Percentiles rank a stretch among this genome's conserved stretches.
Evolutionary conservation across 2,888 invertebrate species (phyloP).

Genomic region (Caenorhabditis becei): DNA sequence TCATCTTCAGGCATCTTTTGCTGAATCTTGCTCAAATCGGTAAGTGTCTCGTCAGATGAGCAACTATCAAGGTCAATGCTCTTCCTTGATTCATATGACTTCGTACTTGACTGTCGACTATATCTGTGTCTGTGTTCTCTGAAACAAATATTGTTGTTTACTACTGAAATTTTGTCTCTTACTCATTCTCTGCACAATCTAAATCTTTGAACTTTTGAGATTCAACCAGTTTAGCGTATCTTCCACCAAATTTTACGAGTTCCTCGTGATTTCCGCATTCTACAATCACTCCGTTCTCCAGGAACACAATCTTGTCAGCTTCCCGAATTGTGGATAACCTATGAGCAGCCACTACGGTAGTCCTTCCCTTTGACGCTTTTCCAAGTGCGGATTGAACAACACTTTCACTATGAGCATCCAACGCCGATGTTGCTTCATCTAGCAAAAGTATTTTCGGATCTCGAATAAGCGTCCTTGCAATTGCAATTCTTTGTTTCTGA

Average conservation of each 20-base stretch:
- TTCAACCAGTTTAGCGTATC: constrained; percentile 66
- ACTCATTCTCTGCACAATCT: constrained; percentile 5
- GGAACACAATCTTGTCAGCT: constrained; percentile 50
- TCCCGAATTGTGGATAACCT: too few species aligned
- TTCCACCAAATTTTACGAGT: constrained; percentile 64
- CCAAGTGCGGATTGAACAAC: background rate
- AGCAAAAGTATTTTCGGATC: constrained; percentile 58
- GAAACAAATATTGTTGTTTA: too few species aligned
- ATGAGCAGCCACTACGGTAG: too few species aligned
- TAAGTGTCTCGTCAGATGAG: constrained; percentile 48
- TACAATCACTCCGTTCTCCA: constrained; percentile 69
- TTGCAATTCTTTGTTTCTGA: constrained; percentile 91
- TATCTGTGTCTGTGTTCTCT: too few species aligned
- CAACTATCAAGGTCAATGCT: constrained; percentile 31
- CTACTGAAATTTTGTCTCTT: constrained; percentile 23
- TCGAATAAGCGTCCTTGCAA: constrained; percentile 84
- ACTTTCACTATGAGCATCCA: constrained; percentile 68
- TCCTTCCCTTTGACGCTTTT: too few species aligned
- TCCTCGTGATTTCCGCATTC: constrained; percentile 70
- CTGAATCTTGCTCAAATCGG: constrained; percentile 62
- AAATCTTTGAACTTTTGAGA: constrained; percentile 66
- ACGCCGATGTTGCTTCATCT: background rate
- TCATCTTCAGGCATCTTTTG: constrained; percentile 59
- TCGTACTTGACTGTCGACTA: too few species aligned
- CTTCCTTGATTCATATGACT: too few species aligned